Base-by-base conservation (phyloP, 2,797 vertebrate species). In the Tamandua tetradactyla region DNA sequence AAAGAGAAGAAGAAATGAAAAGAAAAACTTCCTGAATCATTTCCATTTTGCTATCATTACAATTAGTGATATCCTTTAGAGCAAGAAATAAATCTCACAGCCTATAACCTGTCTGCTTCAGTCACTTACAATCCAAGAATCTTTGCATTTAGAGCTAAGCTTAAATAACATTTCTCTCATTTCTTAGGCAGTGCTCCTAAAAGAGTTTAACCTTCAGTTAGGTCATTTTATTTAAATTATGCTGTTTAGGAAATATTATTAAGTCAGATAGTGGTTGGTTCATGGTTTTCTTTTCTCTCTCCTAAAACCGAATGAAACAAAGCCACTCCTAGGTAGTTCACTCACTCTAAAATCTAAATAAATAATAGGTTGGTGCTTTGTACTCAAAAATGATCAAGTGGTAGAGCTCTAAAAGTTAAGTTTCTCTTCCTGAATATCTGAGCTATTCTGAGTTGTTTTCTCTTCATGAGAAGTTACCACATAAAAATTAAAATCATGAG, bases 211-310 rank as follows among this genome's bases (percentile, higher is more conserved):
- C 37, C 40, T 47, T 82, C 35, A 80, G 27, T 42, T 94, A 82
- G 71, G 32, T 83, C 59, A 61, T 88, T 55, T 42, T 49, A 57
- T 79, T 84, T 91, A 40, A 80, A 80, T n/a, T 12, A 7, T 76
- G n/a, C 64, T 83, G 25, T 93, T 66, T 89, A 95, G 37, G 69
- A 97, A 93, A 87, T 44, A 61, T 75, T 92, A 84, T 88, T 85
- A 93, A 91, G 78, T 32, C n/a, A 81, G 80, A 88, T 37, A 64
- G 80, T 27, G 27, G 44, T 62, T 72, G 44, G 42, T 35, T 40
- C 94, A 27, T 64, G 9, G 13, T 69, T 89, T 82, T 89, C 62
- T 95, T 44, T 35, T 89, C 66, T 89, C 42, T 44, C 2, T 88
- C 94, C 25, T 93, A n/a, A 57, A 40, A 47, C 52, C 80, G 27